Percentiles rank a stretch among this genome's conserved stretches.
These are phyloP conservation scores for Platerodrilus igneus DNA, from an alignment of 2,888 invertebrate species.

Conservation along the genomic window DNA sequence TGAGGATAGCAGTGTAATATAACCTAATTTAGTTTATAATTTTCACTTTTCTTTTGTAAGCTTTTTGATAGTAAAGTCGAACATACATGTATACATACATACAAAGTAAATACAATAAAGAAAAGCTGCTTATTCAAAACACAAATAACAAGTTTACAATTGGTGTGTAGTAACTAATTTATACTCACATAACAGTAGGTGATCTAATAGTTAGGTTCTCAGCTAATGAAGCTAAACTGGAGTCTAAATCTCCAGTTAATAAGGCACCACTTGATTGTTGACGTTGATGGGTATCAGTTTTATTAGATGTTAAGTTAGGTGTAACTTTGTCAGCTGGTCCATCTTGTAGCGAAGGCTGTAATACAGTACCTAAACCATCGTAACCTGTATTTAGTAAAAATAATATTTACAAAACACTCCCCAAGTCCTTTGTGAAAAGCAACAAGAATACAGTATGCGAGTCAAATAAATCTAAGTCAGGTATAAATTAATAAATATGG, in stretches of 20 bases:
- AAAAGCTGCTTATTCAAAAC: neutral
- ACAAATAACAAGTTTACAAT: neutral
- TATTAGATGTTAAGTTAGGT: conserved; percentile 29
- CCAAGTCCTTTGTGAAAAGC: no score
- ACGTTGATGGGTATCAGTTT: conserved; percentile 33
- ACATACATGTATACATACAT: no score
- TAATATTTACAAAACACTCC: no score
- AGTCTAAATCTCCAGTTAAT: conserved; percentile 88
- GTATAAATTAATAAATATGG: no score
- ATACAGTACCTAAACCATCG: conserved; percentile 69
- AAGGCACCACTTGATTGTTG: conserved; percentile 53
- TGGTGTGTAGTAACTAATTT: conserved; percentile 2
- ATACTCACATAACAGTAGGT: conserved; percentile 68
- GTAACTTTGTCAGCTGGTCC: conserved; percentile 29
- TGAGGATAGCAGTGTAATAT: no score
- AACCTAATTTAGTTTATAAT: no score
- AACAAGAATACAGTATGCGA: no score
- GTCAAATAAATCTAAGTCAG: no score
- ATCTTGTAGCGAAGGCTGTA: conserved; percentile 53
- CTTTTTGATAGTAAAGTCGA: no score
- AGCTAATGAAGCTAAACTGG: conserved; percentile 87
- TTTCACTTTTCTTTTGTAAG: no score
- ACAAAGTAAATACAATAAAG: no score
- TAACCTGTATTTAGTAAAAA: conserved; percentile 51
- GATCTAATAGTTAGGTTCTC: conserved; percentile 86